Base-by-base conservation (phyloP, 2,113 vertebrate species). In the Catharus minimus region DNA sequence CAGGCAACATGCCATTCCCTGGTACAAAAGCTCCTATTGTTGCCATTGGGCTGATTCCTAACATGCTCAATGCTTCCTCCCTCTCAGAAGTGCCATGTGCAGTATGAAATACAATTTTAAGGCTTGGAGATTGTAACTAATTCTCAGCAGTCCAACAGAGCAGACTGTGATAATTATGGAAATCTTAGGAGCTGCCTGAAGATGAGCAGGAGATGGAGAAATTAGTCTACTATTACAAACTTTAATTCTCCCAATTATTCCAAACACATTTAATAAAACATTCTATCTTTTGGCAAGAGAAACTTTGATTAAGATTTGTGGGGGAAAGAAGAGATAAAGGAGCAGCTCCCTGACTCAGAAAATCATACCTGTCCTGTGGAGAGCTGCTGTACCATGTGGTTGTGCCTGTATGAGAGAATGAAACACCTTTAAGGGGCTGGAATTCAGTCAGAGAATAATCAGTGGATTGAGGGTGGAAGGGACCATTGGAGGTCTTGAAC, bases 11-110 rank as follows among this genome's bases (percentile, higher is more conserved):
- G 75, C 79, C 67, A 61, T 82, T 77, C 56, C 41, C 41, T 3
- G 2, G 11, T 74, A 92, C 91, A 96, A 92, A 93, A 93, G 74
- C 44, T 2, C 39, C 56, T 65, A 46, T 93, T 96, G 91, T 95
- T 88, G 68, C 61, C 39, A 13, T 43, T 46, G 67, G 69, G 41
- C 41, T 3, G 0, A 24, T 39, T 90, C 62, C 47, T 57, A 56
- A 60, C 15, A 2, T 56, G 17, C 36, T 71, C 8, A 55, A 11
- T 64, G 16, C 15, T 38, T 93, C 32, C 32, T 88, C 56, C 32
- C 57, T 86, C 57, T 38, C 23, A 92, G 44, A 78, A 91, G 20
- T 47, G 36, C 67, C 78, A 43, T 53, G 22, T 86, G 38, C 43
- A 78, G 26, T 47, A 30, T 50, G 69, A 82, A 93, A 81, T 66